Evolutionary conservation across 2,888 invertebrate species (phyloP), one percentile per base, ranked within the genome.

Genomic region (Uloborus plumipes): DNA sequence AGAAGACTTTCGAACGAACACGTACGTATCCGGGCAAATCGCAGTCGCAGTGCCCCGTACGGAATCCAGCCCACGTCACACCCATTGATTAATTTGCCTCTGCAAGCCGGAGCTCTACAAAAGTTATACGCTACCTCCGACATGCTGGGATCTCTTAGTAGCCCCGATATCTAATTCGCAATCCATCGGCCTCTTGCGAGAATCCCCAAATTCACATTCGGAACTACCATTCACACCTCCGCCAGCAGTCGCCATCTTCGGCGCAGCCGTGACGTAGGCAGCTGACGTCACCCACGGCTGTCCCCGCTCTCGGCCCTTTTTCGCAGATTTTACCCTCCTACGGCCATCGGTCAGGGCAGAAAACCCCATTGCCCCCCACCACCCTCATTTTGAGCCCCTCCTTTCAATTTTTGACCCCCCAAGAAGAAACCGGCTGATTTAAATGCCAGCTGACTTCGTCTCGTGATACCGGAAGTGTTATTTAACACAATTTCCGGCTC

Each of bases 151-250:
- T 70, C 83, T 62, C 66, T 85, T 80, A 51, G 77, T 73, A 15
- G 65, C 67, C 72, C 64, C 73, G 47, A 79, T 70, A 70, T 80
- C 74, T 66, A 77, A 80, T 62, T 84, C 84, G 22, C 75, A 61
- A 50, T 77, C 66, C 65, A 74, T 62, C 22, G 65, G 73, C 53
- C 76, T 72, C 70, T 84, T 89, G 88, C 74, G 59, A 79, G 75
- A 67, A 75, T 79, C 75, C 59, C 71, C 58, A 53, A 74, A 78
- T 39, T 70, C 83, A 55, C 61, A 59, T 59, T 84, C 66, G 31
- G 66, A 55, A 67, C 71, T 70, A 49, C 66, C 71, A 71, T 65
- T 71, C 70, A 79, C 79, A 59, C 71, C 84, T 71, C 61, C 74
- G 55, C 67, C 61, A 55, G 74, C 61, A 59, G 75, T 79, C 84